Base-by-base conservation (phyloP, 53 echinoderm and acorn worm species). In the Echinometra lucunter region DNA sequence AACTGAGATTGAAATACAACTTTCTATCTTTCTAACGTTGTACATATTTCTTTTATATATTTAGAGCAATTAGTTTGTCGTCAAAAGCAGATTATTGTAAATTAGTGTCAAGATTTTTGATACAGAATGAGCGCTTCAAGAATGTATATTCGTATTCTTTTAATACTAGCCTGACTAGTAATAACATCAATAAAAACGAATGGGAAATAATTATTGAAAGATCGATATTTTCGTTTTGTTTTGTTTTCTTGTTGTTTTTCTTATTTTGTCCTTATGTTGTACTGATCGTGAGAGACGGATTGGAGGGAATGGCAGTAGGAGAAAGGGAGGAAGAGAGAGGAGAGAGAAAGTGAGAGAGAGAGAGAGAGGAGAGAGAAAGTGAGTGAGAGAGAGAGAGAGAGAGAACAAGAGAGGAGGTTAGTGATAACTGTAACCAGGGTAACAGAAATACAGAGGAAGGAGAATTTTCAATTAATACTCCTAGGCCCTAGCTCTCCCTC, bases 21-120 rank as follows among this genome's bases (percentile, higher is more conserved):
- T 37, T 88, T 55, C 15, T 30, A 32, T 28, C 56, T 49, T 88
- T 56, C 30, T 30, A 28, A 88, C 13, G 16, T 47, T 88, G 88
- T 88, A 88, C 30, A 88, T 88, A 88, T 88, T 88, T 30, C 18
- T 55, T 49, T 88, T 88, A 55, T 88, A 55, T 55, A 55, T 55
- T 28, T 88, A 88, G 56, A 17, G 53, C 88, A 32, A 55, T 53
- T 88, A 88, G 88, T 49, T 88, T 15, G 16, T 88, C 16, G 49
- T 30, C 30, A 16, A 53, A 55, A 16, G 13, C 40, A 88, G 28
- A 19, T 32, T 88, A 56, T 53, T 55, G 34, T 32, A 55, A 88
- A 88, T 53, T 55, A 88, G 53, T 88, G 49, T 28, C 25, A 1
- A 88, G 53, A 88, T 18, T 78, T 78, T 18, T 78, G 42, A 12